Conservation (phyloP, 2,888 invertebrate species). For the Epirrhoe tristata region DNA sequence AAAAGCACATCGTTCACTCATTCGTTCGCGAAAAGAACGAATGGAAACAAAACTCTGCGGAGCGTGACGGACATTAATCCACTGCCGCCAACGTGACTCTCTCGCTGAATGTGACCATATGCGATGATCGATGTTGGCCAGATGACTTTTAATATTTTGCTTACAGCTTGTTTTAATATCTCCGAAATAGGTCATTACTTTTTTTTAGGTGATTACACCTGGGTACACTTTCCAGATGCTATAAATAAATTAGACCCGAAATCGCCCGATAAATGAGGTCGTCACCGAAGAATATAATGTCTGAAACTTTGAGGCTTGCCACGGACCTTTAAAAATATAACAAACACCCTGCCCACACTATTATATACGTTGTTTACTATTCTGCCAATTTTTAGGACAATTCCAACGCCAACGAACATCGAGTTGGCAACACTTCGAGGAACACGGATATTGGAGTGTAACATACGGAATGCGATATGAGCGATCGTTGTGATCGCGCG, state of each 20-base stretch:
- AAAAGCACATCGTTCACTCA: conserved; percentile 45
- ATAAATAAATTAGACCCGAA: too few species aligned
- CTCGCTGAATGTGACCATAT: conserved; percentile 2
- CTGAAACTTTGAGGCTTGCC: too few species aligned
- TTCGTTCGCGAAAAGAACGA: conserved; percentile 46
- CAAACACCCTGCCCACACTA: too few species aligned
- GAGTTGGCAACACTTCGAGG: conserved; percentile 12
- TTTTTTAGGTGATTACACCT: too few species aligned
- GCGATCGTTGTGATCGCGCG: conserved; percentile 24
- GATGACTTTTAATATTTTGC: neutral
- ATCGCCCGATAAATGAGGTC: too few species aligned
- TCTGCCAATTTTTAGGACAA: neutral
- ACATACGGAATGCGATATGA: conserved; percentile 36
- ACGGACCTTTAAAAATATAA: too few species aligned
- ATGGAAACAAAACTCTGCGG: conserved; percentile 47
- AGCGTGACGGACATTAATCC: conserved; percentile 50
- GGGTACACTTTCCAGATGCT: too few species aligned
- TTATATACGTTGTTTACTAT: neutral
- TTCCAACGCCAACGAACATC: neutral
- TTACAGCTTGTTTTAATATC: neutral
- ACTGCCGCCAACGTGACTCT: conserved; percentile 16
- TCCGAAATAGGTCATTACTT: neutral
- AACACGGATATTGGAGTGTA: conserved; percentile 22
- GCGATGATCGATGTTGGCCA: neutral
- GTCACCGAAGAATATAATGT: too few species aligned